A percentile compares a stretch with the other conserved stretches of the same genome.
These are phyloP conservation scores for Drosophila glabriapex DNA, from an alignment of 2,888 invertebrate species.

Conservation along the genomic window DNA sequence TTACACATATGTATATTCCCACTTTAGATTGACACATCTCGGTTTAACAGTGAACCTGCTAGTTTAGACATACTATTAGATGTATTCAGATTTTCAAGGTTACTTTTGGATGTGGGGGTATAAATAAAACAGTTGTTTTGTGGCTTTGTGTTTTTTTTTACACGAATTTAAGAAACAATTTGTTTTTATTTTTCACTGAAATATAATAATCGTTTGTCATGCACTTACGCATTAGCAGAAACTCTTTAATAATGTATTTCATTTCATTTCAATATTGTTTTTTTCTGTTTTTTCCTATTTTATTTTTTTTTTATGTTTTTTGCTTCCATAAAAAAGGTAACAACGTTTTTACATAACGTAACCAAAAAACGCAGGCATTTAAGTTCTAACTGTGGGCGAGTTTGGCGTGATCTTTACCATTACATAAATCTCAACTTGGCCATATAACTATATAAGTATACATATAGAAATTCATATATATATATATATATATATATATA, in stretches of 20 bases:
- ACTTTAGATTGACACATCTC: slow-evolving; percentile 18
- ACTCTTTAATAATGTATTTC: slow-evolving; percentile 57
- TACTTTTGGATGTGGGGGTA: slow-evolving; percentile 1
- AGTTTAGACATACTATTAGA: not conserved
- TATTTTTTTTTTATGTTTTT: slow-evolving; percentile 27
- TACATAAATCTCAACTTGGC: slow-evolving; percentile 63
- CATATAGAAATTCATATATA: slow-evolving; percentile 28
- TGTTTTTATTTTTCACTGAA: slow-evolving; percentile 80
- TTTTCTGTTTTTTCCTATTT: slow-evolving; percentile 20
- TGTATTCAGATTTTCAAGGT: not conserved
- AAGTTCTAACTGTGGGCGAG: slow-evolving; percentile 58
- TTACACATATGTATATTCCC: slow-evolving; percentile 4
- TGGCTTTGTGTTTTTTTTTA: slow-evolving; percentile 77
- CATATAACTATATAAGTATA: slow-evolving; percentile 44
- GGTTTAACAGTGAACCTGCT: slow-evolving; percentile 9
- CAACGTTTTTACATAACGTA: slow-evolving; percentile 74
- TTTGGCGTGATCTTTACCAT: slow-evolving; percentile 48
- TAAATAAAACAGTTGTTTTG: slow-evolving; percentile 39
- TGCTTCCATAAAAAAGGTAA: slow-evolving; percentile 67
- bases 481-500: slow-evolving; percentile 28
- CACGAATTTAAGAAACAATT: slow-evolving; percentile 83
- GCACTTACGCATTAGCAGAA: slow-evolving; percentile 71
- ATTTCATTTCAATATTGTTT: slow-evolving; percentile 52
- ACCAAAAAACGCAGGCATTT: slow-evolving; percentile 62
- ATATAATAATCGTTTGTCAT: slow-evolving; percentile 81